Base-by-base conservation (phyloP, 2,797 vertebrate species). In the Mallotus villosus region DNA sequence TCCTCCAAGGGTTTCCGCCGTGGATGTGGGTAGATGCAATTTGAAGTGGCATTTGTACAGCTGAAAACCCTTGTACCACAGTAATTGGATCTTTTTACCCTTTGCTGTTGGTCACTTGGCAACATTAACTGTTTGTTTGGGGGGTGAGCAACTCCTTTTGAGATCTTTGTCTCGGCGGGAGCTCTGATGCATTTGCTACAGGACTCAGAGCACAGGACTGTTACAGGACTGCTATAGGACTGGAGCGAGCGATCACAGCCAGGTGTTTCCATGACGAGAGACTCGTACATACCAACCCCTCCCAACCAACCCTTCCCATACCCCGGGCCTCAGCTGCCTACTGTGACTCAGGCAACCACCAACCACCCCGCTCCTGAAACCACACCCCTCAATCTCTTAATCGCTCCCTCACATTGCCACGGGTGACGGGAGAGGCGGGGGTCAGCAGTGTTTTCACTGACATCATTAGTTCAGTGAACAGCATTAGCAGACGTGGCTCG, bases 71-170 rank as follows among this genome's bases (percentile, higher is more conserved):
- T 85, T 92, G 87, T 88, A 92, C 90, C 86, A 79, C 84, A 76
- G 86, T 94, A 94, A 95, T 93, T 93, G 92, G 94, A 92, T 93
- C 91, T 90, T 90, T 85, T 90, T 90, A 86, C 88, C 92, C 88
- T 87, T 90, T 90, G 89, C 88, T 90, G 85, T 86, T 90, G 89
- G 77, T 79, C 80, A 76, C 70, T 78, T 75, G 72, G 71, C 65
- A 53, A 73, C 21, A 55, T 49, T 65, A 74, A 49, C 49, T 59
- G 70, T 74, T 74, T 55, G 63, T 74, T 74, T 72, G 25, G 29
- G 51, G 6, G 1, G 51, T 55, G 51, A 55, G 51, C 19, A 55
- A 8, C 19, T 5, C 16, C 17, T 4, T 17, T 5, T 17, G 19
- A 8, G 51, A 55, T 55, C 51, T 55, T 4, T 55, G 51, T n/a